Conservation (phyloP, 2,888 invertebrate species). For the Hypomecis atomaria region DNA sequence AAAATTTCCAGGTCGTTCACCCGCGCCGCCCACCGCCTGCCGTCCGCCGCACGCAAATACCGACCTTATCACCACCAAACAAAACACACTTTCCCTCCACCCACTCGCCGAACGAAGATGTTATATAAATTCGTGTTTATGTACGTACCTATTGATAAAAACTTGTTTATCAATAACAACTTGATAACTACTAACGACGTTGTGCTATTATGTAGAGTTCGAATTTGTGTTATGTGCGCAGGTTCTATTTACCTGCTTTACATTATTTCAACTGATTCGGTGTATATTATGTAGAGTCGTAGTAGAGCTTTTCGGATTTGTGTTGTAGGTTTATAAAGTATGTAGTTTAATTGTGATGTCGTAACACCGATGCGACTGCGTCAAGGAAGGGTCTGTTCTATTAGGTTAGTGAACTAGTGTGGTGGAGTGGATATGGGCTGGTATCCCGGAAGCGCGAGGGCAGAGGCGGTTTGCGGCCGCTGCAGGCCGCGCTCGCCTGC, state of each 20-base stretch:
- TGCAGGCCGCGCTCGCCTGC: conserved; percentile 76
- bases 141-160: conserved; percentile 73
- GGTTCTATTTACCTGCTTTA: conserved; percentile 14
- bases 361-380: neutral
- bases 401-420: neutral
- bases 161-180: conserved; percentile 78
- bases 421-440: no score
- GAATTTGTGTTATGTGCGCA: conserved; percentile 17
- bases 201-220: conserved; percentile 52
- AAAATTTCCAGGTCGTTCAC: conserved; percentile 83
- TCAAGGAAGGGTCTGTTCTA: neutral
- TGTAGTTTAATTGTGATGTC: neutral
- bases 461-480: conserved; percentile 76
- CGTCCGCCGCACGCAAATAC: conserved; percentile 55
- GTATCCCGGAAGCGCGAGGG: conserved; percentile 19
- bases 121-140: conserved; percentile 78
- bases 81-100: conserved; percentile 48
- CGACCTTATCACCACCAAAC: conserved; percentile 47
- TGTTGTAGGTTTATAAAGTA: neutral
- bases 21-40: conserved; percentile 77
- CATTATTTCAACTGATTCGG: neutral
- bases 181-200: conserved; percentile 51
- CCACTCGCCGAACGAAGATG: conserved; percentile 48
- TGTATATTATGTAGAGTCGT: neutral
- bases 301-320: neutral